These are phyloP conservation scores for Drosophila mayri DNA, from an alignment of 1,140 invertebrate genomes.

Conservation along the genomic window DNA sequence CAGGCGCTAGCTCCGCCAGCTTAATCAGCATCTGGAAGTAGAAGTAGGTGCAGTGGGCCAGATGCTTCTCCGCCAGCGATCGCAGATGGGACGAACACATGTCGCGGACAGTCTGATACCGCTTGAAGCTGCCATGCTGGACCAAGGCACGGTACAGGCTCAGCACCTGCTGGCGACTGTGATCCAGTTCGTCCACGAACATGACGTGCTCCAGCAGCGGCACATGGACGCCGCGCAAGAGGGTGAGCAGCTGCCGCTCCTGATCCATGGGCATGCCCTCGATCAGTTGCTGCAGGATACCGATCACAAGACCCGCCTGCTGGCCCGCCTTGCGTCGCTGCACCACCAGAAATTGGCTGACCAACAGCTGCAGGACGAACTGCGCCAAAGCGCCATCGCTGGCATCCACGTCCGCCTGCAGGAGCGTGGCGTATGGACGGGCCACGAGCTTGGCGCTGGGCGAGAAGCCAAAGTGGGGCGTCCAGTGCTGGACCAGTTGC, in stretches of 20 bases:
- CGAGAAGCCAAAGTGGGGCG: slow-evolving; percentile 73
- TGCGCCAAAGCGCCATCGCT: slow-evolving; percentile 52
- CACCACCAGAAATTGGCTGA: slow-evolving; percentile 63
- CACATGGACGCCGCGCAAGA: slow-evolving; percentile 56
- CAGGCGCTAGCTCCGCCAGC: slow-evolving; percentile 52
- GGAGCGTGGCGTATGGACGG: slow-evolving; percentile 59
- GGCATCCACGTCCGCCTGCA: slow-evolving; percentile 53
- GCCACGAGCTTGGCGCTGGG: slow-evolving; percentile 64
- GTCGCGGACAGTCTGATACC: slow-evolving; percentile 9
- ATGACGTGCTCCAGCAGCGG: slow-evolving; percentile 77
- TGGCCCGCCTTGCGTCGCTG: slow-evolving; percentile 72
- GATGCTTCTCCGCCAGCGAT: slow-evolving; percentile 69
- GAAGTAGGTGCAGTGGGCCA: slow-evolving; percentile 82
- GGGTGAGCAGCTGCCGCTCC: slow-evolving; percentile 47
- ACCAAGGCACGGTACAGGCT: slow-evolving; percentile 56
- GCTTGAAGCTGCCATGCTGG: slow-evolving; percentile 30
- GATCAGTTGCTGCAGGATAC: slow-evolving; percentile 69
- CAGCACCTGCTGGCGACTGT: slow-evolving; percentile 66
- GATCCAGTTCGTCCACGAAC: slow-evolving; percentile 80
- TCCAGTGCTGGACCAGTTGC: slow-evolving; percentile 78
- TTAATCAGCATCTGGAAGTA: slow-evolving; percentile 81
- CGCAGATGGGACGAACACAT: slow-evolving; percentile 56
- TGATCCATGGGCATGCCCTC: slow-evolving; percentile 3
- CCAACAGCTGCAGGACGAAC: slow-evolving; percentile 68
- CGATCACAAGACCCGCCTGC: slow-evolving; percentile 64